These are phyloP conservation scores for Nothoprocta pentlandii DNA, from an alignment of 2,113 vertebrate genomes.

Conservation along the genomic window DNA sequence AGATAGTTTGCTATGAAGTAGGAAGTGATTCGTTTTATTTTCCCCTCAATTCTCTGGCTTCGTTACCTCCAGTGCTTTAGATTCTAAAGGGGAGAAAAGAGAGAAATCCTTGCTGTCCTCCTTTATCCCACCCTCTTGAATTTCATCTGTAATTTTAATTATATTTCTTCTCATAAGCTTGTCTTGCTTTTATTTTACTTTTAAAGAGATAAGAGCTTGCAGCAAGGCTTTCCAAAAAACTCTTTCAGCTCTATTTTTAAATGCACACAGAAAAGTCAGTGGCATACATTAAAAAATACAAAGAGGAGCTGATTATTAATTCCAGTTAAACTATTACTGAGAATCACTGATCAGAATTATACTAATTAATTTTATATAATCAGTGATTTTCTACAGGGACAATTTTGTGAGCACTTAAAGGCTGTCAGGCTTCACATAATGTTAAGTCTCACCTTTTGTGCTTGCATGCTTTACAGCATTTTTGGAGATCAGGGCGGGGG, in stretches of 20 bases:
- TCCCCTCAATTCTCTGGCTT: neutral
- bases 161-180: slow-evolving; percentile 42
- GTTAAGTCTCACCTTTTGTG: slow-evolving; percentile 40
- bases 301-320: slow-evolving; percentile 67
- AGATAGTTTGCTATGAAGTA: neutral
- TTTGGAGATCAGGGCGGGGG: neutral
- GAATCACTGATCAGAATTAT: slow-evolving; percentile 57
- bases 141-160: slow-evolving; percentile 70
- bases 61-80: slow-evolving; percentile 9
- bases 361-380: slow-evolving; percentile 75
- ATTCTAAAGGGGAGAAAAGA: slow-evolving; percentile 10
- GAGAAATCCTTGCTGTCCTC: slow-evolving; percentile 23
- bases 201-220: slow-evolving; percentile 61
- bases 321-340: slow-evolving; percentile 61
- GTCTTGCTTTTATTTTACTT: slow-evolving; percentile 62
- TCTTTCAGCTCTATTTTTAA: slow-evolving; percentile 75
- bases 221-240: slow-evolving; percentile 32
- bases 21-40: neutral
- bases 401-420: slow-evolving; percentile 1
- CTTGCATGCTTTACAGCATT: neutral
- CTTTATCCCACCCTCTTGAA: slow-evolving; percentile 56
- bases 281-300: slow-evolving; percentile 49
- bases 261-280: slow-evolving; percentile 40
- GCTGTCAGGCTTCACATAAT: slow-evolving; percentile 15
- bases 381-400: slow-evolving; percentile 44